Evolutionary conservation across 1,140 invertebrate genomes (phyloP).

Genomic region (Drosophila orena): DNA sequence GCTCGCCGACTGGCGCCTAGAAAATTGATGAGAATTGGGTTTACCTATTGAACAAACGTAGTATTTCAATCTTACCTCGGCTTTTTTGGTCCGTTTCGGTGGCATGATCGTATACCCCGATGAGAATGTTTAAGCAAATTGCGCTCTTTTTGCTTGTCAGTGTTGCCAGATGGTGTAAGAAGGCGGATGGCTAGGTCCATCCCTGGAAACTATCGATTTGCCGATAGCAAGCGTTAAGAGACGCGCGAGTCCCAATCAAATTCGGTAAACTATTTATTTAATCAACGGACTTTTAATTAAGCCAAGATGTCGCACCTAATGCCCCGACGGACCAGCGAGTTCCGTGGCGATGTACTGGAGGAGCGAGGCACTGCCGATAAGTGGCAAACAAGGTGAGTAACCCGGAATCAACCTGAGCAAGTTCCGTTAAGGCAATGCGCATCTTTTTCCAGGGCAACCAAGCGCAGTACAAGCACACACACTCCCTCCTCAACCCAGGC

Average conservation of each 20-base stretch:
- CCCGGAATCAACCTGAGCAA: neutral
- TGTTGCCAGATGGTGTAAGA: neutral
- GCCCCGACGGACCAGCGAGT: conserved; percentile 71
- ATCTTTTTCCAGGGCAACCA: neutral
- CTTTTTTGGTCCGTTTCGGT: conserved; percentile 31
- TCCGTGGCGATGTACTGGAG: conserved; percentile 53
- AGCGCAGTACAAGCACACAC: conserved; percentile 5
- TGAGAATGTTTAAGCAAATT: conserved; percentile 2
- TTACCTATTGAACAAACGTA: too few relatives aligned
- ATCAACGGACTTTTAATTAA: too few relatives aligned
- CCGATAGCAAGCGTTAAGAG: neutral
- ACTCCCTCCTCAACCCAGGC: conserved; percentile 12
- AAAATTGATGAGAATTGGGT: neutral
- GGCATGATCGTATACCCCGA: conserved; percentile 9
- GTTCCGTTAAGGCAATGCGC: neutral
- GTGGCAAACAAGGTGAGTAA: conserved; percentile 55
- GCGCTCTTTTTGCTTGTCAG: neutral
- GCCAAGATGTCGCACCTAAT: conserved; percentile 15
- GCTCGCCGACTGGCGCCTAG: neutral
- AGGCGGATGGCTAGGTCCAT: too few relatives aligned
- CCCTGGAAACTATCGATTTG: neutral
- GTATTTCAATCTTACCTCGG: neutral
- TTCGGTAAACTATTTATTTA: neutral
- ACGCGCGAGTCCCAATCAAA: conserved; percentile 14
- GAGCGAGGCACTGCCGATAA: conserved; percentile 30